phyloP scores from a whole-genome alignment of 2,113 vertebrate genomes.

The Lathamus discolor region DNA sequence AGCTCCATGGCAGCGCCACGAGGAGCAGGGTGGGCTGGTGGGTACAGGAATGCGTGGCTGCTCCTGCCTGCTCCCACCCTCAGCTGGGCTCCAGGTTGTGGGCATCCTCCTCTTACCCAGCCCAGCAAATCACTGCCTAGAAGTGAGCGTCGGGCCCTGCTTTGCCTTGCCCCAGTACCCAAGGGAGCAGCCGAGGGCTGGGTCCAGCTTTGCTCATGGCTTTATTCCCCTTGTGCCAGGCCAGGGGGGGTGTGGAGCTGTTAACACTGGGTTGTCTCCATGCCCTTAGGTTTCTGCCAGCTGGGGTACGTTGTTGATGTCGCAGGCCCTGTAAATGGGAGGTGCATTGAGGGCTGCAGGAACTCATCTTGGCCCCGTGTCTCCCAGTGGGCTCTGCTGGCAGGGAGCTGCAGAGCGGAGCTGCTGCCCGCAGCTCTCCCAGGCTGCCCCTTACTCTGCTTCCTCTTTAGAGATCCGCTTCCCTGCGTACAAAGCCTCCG shows the following conservation, averaged over 20 bases:
- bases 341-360: not conserved
- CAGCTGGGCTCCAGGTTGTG: not conserved
- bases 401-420: rapidly evolving
- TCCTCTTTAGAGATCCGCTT: slow-evolving; percentile 79
- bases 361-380: not conserved
- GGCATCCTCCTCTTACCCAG: not conserved
- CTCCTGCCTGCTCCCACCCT: not conserved
- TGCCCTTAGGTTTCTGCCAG: not conserved
- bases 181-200: not conserved
- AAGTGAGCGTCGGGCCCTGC: not conserved
- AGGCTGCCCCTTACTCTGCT: slow-evolving; percentile 78
- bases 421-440: not conserved
- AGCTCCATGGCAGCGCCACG: not conserved
- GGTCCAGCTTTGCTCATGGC: not conserved
- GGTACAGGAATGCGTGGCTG: not conserved
- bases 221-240: slow-evolving; percentile 32
- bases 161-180: not conserved
- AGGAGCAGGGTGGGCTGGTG: not conserved
- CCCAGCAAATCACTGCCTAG: rapidly evolving
- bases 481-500: slow-evolving; percentile 80
- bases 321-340: not conserved
- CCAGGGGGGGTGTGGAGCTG: not conserved
- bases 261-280: not conserved
- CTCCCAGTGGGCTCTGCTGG: not conserved
- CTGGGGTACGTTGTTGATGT: rapidly evolving